Evolutionary conservation across 2,888 invertebrate genomes (phyloP), one percentile per base, ranked within the genome.

Genomic region (Crocallis elinguaria): DNA sequence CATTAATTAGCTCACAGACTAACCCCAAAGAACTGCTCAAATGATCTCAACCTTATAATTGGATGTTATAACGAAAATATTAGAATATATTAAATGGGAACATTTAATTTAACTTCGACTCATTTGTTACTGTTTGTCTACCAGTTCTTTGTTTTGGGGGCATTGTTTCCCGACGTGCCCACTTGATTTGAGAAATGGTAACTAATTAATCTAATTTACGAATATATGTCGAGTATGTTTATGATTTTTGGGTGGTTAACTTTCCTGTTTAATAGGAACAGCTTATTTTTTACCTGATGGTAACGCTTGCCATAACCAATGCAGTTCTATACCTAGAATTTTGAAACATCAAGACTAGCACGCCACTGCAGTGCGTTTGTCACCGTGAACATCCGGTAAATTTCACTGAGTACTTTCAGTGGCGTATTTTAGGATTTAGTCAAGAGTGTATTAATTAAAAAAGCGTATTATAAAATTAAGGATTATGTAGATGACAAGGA

Each of bases 21-120:
- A 78, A 81, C 84, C 82, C 77, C 72, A 75, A 80, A 79, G 76
- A 85, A 85, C 83, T 79, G 76, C 76, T 69, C 66, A 77, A 81
- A 84, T 81, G 77, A 82, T 83, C 82, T 77, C 73, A 72, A 77
- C 71, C 76, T 75, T 78, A 82, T 89, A 88, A 90, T 89, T 89
- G 88, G 88, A 83, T 88, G 83, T 84, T 84, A 85, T 77, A 88
- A 88, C 82, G 79, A 86, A 85, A 86, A 86, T 84, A 84, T 82
- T 75, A 62, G 79, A 77, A 79, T 80, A 54, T 79, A 77, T 74
- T 79, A 79, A 78, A 77, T 66, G 79, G 74, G 71, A 73, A 71
- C 82, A 78, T 86, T 84, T 81, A 82, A 83, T 81, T 86, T 84
- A 69, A 78, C 72, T 68, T 69, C 66, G 69, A 67, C 76, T 82